Base-by-base conservation (phyloP, 2,888 invertebrate species). In the Cryptus viduatorius region DNA sequence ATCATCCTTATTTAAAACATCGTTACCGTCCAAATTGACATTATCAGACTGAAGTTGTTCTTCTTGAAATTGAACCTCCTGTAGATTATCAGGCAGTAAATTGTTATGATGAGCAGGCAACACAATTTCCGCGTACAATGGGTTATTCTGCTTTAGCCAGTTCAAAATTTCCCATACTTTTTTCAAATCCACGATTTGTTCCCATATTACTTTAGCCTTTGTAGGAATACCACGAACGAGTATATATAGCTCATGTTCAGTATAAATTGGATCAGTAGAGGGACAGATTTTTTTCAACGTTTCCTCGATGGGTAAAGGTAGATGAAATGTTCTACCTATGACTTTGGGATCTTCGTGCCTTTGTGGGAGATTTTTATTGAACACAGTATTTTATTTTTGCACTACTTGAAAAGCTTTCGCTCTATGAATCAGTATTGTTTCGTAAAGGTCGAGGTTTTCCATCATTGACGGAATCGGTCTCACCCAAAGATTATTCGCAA, bases 321-420 rank as follows among this genome's bases (percentile, higher is more conserved):
- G 82, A 88, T 50, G 50, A 50, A 50, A 50, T 50, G 50, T 50
- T 50, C 50, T 50, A 50, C 50, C 92, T 91, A 79, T 92, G 92
- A 76, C 90, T 90, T 46, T 88, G 81, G 50, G 50, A 16, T 61
- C 90, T 90, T 72, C 83, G 79, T 10, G 89, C 84, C 85, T 90
- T 89, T 59, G 83, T 12, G 90, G 91, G 79, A 90, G 4, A 67
- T 88, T 88, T 83, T 88, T 89, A 19, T 91, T 92, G 46, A 87
- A 88, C 4, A 93, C 91, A 7, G 92, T 87, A 71, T 85, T 88
- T 88, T 92, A 89, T 64, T 78, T 71, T 56, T 85, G 69, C 14
- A 92, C 86, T 1, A 90, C 90, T 87, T 93, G 92, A 86, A 92
- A 92, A 4, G 92, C 90, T 88, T 91, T 92, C n/a, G 91, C 91